phyloP scores from a whole-genome alignment of 2,888 invertebrate genomes.

The Cenopis cana region DNA sequence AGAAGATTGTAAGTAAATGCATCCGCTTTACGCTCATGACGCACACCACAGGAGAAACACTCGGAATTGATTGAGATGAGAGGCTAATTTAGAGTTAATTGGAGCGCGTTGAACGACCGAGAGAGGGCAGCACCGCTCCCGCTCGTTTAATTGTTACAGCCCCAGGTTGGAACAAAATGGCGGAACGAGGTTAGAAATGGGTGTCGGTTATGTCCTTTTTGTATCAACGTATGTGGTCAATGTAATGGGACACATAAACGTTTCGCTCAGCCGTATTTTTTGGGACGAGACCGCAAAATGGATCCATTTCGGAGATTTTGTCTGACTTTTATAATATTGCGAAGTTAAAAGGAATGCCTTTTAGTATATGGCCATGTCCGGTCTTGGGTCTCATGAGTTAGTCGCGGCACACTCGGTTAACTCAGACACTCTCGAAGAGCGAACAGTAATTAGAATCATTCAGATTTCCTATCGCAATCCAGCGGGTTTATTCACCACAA shows the following conservation, averaged over 20 bases:
- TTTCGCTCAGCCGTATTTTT: too few species aligned
- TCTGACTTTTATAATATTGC: too few species aligned
- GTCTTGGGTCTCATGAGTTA: too few species aligned
- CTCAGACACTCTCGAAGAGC: too few species aligned
- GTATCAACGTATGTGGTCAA: not conserved
- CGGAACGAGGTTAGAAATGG: too few species aligned
- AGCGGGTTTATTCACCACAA: not conserved
- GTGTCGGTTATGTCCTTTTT: slow-evolving; percentile 12
- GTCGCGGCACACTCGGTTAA: too few species aligned
- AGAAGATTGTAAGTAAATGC: not conserved
- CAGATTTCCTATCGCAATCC: not conserved
- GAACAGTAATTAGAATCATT: too few species aligned
- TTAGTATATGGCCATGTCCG: too few species aligned
- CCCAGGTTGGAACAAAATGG: not conserved
- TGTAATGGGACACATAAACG: not conserved
- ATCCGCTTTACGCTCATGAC: not conserved
- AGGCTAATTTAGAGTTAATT: slow-evolving; percentile 65
- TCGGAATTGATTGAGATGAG: slow-evolving; percentile 74
- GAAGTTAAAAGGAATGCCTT: too few species aligned
- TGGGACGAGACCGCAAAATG: too few species aligned
- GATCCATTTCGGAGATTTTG: too few species aligned
- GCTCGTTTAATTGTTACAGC: slow-evolving; percentile 28
- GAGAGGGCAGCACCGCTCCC: slow-evolving; percentile 26
- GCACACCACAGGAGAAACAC: slow-evolving; percentile 43
- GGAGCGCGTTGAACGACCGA: slow-evolving; percentile 45